phyloP scores from a whole-genome alignment of 2,888 invertebrate species.

The Acleris laterana region DNA sequence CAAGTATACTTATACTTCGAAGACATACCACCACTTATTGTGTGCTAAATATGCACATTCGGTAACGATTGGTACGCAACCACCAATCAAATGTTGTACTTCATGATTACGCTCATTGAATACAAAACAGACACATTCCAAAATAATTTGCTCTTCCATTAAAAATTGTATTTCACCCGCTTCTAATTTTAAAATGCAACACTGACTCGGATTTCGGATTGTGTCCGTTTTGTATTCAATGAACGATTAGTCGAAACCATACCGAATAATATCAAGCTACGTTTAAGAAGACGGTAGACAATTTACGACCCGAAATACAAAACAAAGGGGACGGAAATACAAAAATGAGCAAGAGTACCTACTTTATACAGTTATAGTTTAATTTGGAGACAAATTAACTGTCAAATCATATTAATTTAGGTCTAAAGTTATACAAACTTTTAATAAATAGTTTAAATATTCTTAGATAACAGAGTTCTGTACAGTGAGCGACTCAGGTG shows the following conservation, averaged over 20 bases:
- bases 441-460: slow-evolving; percentile 26
- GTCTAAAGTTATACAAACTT: slow-evolving; percentile 27
- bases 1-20: slow-evolving; percentile 27
- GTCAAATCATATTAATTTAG: slow-evolving; percentile 25
- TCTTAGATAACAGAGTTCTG: slow-evolving; percentile 37
- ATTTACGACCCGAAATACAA: slow-evolving; percentile 41
- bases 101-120: too few relatives aligned
- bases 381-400: slow-evolving; percentile 18
- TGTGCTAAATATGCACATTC: background rate
- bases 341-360: slow-evolving; percentile 66
- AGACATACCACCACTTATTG: background rate
- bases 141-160: too few relatives aligned
- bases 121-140: too few relatives aligned
- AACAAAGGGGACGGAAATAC: slow-evolving; percentile 69
- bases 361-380: slow-evolving; percentile 13
- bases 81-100: background rate
- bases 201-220: too few relatives aligned
- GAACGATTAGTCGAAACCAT: too few relatives aligned
- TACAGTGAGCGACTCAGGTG: slow-evolving; percentile 80
- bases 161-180: too few relatives aligned
- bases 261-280: background rate
- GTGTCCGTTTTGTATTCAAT: too few relatives aligned
- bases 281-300: slow-evolving; percentile 1
- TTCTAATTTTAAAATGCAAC: too few relatives aligned
- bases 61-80: background rate